Evolutionary conservation across 2,888 invertebrate species (phyloP).

Genomic region (Agrotis segetum): DNA sequence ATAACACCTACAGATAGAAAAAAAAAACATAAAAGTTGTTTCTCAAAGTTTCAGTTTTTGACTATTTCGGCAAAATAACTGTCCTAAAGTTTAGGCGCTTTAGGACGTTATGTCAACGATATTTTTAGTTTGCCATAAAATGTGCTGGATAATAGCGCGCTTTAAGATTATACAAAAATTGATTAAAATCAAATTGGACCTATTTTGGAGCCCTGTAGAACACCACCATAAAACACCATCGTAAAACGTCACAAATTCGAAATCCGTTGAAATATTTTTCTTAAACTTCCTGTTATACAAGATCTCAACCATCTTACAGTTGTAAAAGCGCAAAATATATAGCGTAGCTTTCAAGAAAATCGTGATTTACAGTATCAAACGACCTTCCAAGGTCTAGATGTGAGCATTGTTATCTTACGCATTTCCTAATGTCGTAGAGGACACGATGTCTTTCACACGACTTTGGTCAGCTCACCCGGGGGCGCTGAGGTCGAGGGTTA

Average conservation of each 20-base stretch:
- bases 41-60: too few species aligned
- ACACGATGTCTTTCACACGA: constrained; percentile 74
- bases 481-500: constrained; percentile 52
- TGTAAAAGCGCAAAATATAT: background rate
- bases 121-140: too few species aligned
- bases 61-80: too few species aligned
- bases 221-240: background rate
- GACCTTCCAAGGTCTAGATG: constrained; percentile 61
- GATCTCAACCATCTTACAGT: background rate
- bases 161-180: background rate
- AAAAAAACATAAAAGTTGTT: too few species aligned
- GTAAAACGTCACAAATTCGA: background rate
- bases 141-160: background rate
- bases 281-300: background rate
- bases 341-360: constrained; percentile 11
- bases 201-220: constrained; percentile 10
- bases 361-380: constrained; percentile 30
- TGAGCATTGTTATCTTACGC: constrained; percentile 54
- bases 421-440: constrained; percentile 69
- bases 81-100: too few species aligned
- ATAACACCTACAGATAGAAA: too few species aligned
- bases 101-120: too few species aligned
- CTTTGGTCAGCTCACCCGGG: constrained; percentile 70
- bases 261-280: background rate
- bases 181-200: background rate